Percentiles rank a stretch among this genome's conserved stretches.
Evolutionary conservation across 2,888 invertebrate species (phyloP).

Genomic region (Dilophus febrilis): DNA sequence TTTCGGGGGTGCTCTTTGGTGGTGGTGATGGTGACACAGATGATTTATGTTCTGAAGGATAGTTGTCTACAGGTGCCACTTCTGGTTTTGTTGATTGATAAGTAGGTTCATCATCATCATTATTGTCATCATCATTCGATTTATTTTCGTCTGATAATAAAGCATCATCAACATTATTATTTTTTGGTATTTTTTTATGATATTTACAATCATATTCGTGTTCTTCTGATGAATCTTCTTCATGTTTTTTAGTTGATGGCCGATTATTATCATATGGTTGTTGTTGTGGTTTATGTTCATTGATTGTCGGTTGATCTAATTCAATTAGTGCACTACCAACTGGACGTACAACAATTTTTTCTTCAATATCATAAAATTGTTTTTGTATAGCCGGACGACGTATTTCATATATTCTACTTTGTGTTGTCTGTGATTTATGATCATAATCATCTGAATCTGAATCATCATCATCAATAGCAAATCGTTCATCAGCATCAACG

Average conservation of each 20-base stretch:
- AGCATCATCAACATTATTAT: no score
- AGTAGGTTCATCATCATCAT: no score
- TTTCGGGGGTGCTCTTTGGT: no score
- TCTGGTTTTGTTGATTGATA: no score
- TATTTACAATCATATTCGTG: neutral
- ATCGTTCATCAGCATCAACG: no score
- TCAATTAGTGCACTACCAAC: conserved; percentile 43
- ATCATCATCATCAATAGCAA: no score
- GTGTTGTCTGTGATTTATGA: conserved; percentile 14
- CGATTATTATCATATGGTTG: neutral
- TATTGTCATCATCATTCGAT: no score
- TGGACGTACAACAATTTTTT: conserved; percentile 39
- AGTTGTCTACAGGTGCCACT: no score
- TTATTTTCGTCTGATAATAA: no score
- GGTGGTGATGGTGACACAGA: no score
- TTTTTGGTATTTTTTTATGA: neutral
- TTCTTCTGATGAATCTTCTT: neutral
- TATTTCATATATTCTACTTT: conserved; percentile 38
- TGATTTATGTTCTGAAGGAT: no score
- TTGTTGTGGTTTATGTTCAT: conserved; percentile 26
- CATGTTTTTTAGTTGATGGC: neutral
- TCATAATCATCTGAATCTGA: neutral
- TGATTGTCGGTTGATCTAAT: conserved; percentile 39
- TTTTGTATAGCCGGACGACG: conserved; percentile 44
- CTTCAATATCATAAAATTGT: conserved; percentile 45